Percentiles rank a stretch among this genome's conserved stretches.
phyloP scores from a whole-genome alignment of 35 echinoderm and acorn worm species.

The Anneissia japonica region DNA sequence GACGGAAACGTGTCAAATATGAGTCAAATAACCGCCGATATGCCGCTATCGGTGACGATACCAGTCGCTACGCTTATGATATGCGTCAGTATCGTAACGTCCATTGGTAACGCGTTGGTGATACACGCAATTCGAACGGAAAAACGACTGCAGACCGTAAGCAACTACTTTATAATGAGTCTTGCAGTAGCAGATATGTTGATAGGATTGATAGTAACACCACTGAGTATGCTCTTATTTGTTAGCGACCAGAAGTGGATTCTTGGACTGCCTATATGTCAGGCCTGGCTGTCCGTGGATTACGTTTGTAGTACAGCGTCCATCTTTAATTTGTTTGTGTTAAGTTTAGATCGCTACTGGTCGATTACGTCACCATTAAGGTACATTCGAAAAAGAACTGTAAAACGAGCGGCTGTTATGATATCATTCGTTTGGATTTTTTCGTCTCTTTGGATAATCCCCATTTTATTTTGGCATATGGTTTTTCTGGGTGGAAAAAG shows the following conservation, averaged over 20 bases:
- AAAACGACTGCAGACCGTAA: constrained; percentile 79
- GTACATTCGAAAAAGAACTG: constrained; percentile 86
- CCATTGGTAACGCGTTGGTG: constrained; percentile 79
- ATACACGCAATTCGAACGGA: constrained; percentile 89
- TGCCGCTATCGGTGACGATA: constrained; percentile 13
- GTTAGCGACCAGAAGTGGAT: constrained; percentile 55
- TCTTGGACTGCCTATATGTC: constrained; percentile 70
- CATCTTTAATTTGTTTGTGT: constrained; percentile 89
- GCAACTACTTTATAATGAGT: constrained; percentile 93
- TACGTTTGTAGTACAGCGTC: constrained; percentile 97
- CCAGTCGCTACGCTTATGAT: constrained; percentile 76
- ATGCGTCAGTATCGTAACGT: constrained; percentile 66
- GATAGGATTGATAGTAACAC: constrained; percentile 92
- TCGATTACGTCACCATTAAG: constrained; percentile 83
- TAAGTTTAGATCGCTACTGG: constrained; percentile 95
- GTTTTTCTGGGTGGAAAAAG: constrained; percentile 43
- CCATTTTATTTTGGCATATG: constrained; percentile 69
- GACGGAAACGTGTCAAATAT: not conserved
- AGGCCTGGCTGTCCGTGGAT: constrained; percentile 81
- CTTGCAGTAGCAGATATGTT: constrained; percentile 81
- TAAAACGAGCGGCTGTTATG: constrained; percentile 77
- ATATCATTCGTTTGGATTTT: constrained; percentile 75
- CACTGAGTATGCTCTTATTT: constrained; percentile 81
- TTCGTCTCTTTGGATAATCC: constrained; percentile 61
- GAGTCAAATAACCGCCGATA: not conserved